Base-by-base conservation (phyloP, 2,888 invertebrate species). In the Parnassius smintheus region DNA sequence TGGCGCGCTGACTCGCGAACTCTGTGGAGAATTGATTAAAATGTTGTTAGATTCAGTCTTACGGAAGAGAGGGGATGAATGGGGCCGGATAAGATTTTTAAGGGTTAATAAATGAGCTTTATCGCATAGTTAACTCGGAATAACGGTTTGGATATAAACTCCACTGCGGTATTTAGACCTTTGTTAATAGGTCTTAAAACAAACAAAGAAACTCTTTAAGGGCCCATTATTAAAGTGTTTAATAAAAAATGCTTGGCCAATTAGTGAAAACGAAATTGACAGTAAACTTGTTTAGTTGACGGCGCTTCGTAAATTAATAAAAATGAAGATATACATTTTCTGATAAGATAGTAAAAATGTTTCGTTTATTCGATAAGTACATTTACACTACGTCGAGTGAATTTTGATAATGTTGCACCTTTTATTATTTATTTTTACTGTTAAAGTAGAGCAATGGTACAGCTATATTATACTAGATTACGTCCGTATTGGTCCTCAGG, bases 1-100 rank as follows among this genome's bases (percentile, higher is more conserved):
- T 88, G 82, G 81, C 83, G 87, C 89, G 86, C 82, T 88, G 90
- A 89, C 88, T 89, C 91, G 91, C 87, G 81, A 89, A 88, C 88
- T 86, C 88, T 90, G 90, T 85, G 83, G 85, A 89, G 88, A 91
- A 91, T 91, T 91, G 91, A 91, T 91, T 91, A 90, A 90, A 91
- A 91, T 85, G 87, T 89, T 88, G 90, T 91, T 91, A 88, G 85
- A 81, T 78, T 77, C 87, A 88, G 86, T 86, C 85, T 87, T 77
- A 84, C 81, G 86, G 85, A 88, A 87, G 78, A 84, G 81, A 80
- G 86, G 85, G 89, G 79, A 77, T 79, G 76, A 80, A 84, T 83
- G 81, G 80, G 76, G 72, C 71, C 70, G 78, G 76, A 78, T 80
- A 75, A 79, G 81, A 86, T 82, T 84, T 84, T 80, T 79, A 76